phyloP scores from a whole-genome alignment of 2,888 invertebrate species.

The Ornithoptera priamus region DNA sequence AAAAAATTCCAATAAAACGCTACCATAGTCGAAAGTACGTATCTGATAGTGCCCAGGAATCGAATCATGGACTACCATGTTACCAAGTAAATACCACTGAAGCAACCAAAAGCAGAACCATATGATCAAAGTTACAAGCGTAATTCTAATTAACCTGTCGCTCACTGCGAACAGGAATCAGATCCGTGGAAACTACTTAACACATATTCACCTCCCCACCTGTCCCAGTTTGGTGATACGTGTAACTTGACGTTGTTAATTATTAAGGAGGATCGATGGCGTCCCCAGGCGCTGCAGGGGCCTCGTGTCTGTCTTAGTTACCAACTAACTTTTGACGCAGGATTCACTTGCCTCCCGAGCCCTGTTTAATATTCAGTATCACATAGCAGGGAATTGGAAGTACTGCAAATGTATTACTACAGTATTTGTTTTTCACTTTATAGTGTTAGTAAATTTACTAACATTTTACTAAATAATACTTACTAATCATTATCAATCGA shows the following conservation, averaged over 20 bases:
- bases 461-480: no score
- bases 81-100: no score
- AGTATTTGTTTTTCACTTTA: no score
- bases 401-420: no score
- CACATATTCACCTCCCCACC: constrained; percentile 14
- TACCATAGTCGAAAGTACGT: no score
- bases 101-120: not conserved
- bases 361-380: constrained; percentile 13
- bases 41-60: no score
- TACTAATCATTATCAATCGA: no score
- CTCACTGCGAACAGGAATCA: not conserved
- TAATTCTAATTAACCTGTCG: not conserved
- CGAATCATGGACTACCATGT: no score
- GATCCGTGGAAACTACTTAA: constrained; percentile 9
- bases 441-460: no score
- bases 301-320: constrained; percentile 36
- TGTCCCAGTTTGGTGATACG: constrained; percentile 36
- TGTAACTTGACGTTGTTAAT: constrained; percentile 52
- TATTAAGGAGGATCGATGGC: constrained; percentile 68
- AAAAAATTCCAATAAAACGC: no score
- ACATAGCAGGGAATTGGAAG: not conserved
- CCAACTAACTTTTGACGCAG: constrained; percentile 35
- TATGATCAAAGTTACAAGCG: not conserved
- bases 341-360: constrained; percentile 21
- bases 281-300: constrained; percentile 43